Evolutionary conservation across 2,888 invertebrate genomes (phyloP), one percentile per base, ranked within the genome.

Genomic region (Diplazon laetatorius): DNA sequence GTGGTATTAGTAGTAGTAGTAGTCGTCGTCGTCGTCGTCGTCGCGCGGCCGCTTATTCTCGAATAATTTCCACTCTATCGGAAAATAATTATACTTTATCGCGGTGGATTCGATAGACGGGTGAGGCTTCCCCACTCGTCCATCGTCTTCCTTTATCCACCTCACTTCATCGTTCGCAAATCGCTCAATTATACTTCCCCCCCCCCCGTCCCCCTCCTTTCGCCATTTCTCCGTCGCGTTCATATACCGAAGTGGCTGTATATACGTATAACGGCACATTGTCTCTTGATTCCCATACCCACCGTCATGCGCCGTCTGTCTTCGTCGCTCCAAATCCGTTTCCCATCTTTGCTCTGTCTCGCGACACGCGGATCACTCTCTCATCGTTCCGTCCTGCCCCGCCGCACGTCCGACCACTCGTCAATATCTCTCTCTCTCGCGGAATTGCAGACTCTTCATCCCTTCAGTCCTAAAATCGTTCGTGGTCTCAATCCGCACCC

Each of bases 51-150:
- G 85, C 86, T 88, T 87, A 86, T 87, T 88, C 88, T 85, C 85
- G 87, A 89, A 89, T 90, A 90, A 90, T 90, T 90, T 90, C 89
- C 89, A 90, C 89, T 90, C 88, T 89, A 89, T 90, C 89, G 90
- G 89, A 90, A 90, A 89, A 90, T 90, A 90, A 90, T 90, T 90
- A 90, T 89, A 90, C 90, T 89, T 90, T 89, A 90, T 89, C 88
- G 87, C 86, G 82, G 87, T 85, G 73, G 60, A 44, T 42, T n/a
- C n/a, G n/a, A n/a, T n/a, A n/a, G n/a, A n/a, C n/a, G n/a, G 25
- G 39, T 39, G 44, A 70, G 68, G 69, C 73, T 79, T 63, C 77
- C n/a, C 73, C 48, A 57, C 50, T 46, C 63, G 20, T 25, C 55
- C 63, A 46, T 70, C 72, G 63, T 73, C 59, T 65, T 73, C 46